phyloP scores from a whole-genome alignment of 2,113 vertebrate species.

The Vidua macroura region DNA sequence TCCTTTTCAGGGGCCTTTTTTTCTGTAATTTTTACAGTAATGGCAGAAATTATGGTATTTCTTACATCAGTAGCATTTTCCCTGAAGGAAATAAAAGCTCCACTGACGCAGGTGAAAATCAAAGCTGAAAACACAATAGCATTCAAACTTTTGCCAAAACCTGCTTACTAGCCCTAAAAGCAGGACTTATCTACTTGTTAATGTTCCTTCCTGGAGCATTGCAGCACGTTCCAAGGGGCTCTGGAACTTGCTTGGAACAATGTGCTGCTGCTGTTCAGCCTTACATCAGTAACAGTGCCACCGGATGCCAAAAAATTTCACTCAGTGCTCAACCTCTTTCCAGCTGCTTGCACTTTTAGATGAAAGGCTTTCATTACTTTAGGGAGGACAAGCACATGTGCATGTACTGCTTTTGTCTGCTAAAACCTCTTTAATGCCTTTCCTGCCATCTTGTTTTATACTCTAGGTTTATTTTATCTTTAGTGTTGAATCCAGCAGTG shows the following conservation, averaged over 20 bases:
- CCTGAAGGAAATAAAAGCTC: neutral
- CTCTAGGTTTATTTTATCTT: neutral
- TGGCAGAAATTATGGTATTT: neutral
- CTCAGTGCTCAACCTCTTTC: neutral
- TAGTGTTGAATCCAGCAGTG: neutral
- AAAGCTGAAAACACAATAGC: neutral
- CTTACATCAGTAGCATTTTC: neutral
- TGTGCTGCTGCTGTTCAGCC: neutral
- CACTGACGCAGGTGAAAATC: neutral
- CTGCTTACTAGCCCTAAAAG: neutral
- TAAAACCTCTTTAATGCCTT: neutral
- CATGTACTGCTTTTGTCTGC: neutral
- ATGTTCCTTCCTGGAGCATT: conserved; percentile 31
- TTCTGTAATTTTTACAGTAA: neutral
- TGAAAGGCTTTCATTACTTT: neutral
- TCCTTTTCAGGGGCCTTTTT: neutral
- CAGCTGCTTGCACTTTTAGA: neutral
- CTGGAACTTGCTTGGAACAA: neutral
- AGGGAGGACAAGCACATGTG: neutral
- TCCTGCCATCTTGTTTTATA: neutral
- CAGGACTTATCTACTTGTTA: neutral
- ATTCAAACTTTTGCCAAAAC: neutral
- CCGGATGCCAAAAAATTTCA: neutral
- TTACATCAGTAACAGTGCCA: neutral
- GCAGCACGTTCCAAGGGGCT: neutral